These are phyloP conservation scores for Aspiorhynchus laticeps DNA, from an alignment of 2,113 vertebrate genomes.

Conservation along the genomic window DNA sequence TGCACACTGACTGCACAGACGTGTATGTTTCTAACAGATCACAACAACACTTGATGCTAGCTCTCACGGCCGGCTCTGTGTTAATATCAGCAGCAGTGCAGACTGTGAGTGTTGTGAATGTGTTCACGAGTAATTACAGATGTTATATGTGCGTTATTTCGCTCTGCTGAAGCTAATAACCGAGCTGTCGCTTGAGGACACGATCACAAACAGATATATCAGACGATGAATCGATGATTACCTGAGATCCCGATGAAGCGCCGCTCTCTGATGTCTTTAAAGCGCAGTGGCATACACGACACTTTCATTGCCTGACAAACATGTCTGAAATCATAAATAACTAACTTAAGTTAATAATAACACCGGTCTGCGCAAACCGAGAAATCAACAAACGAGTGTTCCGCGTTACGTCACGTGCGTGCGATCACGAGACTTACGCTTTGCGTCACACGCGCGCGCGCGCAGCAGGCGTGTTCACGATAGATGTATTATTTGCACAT, in stretches of 20 bases:
- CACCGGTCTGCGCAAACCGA: not conserved
- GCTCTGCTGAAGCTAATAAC: too few species aligned
- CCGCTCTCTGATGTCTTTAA: not conserved
- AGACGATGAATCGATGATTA: not conserved
- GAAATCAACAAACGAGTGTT: slow-evolving; percentile 8
- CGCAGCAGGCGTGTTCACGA: not conserved
- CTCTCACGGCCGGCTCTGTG: too few species aligned
- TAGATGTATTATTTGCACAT: too few species aligned
- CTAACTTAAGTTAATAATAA: not conserved
- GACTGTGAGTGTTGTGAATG: too few species aligned
- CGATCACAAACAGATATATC: too few species aligned
- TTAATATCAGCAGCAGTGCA: too few species aligned
- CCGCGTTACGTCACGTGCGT: not conserved
- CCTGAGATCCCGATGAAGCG: not conserved
- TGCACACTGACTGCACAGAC: too few species aligned
- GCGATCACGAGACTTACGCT: not conserved
- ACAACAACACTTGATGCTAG: too few species aligned
- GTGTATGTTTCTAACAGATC: too few species aligned
- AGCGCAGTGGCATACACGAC: not conserved
- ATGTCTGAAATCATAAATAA: not conserved
- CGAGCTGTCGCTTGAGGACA: too few species aligned
- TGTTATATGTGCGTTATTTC: too few species aligned
- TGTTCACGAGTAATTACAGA: too few species aligned
- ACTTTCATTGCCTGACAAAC: not conserved
- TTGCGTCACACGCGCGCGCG: not conserved